Evolutionary conservation across 2,113 vertebrate genomes (phyloP).

Genomic region (Gambusia holbrooki): DNA sequence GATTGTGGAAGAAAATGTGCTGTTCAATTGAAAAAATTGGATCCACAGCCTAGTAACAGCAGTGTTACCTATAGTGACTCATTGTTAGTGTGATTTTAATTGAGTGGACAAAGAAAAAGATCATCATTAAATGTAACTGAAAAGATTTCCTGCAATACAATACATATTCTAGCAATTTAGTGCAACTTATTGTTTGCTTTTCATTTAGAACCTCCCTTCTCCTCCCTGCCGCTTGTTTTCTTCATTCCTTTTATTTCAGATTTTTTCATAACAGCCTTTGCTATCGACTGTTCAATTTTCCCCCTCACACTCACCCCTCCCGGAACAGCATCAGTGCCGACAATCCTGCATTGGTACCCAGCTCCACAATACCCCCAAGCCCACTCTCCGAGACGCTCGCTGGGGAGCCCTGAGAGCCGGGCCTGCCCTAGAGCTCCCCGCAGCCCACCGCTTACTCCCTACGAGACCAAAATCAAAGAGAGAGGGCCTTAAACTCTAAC

Average conservation of each 20-base stretch:
- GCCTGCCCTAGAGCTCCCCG: conserved; percentile 69
- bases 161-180: background rate
- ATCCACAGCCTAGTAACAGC: no score
- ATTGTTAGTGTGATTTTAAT: no score
- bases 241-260: conserved; percentile 33
- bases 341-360: conserved; percentile 49
- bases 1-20: no score
- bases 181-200: conserved; percentile 11
- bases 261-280: conserved; percentile 48
- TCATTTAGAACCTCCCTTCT: background rate
- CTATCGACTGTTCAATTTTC: conserved; percentile 84
- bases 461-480: conserved; percentile 78
- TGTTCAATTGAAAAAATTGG: no score
- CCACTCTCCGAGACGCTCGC: conserved; percentile 70
- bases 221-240: background rate
- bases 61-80: no score
- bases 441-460: conserved; percentile 68
- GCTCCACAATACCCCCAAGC: conserved; percentile 70
- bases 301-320: conserved; percentile 72
- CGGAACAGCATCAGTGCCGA: conserved; percentile 45
- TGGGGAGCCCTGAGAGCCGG: conserved; percentile 67
- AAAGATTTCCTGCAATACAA: background rate
- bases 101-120: no score
- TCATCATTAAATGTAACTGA: no score
- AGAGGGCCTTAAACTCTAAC: conserved; percentile 78